Evolutionary conservation across 2,113 vertebrate genomes (phyloP).

Genomic region (Misgurnus mizolepis): DNA sequence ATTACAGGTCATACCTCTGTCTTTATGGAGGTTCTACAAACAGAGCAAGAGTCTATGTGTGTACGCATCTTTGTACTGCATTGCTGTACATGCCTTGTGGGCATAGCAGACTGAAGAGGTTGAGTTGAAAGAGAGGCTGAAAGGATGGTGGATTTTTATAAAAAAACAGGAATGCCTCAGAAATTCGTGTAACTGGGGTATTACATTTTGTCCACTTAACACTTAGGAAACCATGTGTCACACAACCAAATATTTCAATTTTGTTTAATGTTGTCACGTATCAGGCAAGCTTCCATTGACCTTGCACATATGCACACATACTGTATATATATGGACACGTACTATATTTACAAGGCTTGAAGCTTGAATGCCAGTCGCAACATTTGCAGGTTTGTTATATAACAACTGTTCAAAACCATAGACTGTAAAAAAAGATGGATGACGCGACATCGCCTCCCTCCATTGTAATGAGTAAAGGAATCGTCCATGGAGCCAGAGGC

Average conservation of each 20-base stretch:
- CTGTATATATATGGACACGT: not conserved
- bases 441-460: no score
- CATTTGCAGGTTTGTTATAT: no score
- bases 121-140: not conserved
- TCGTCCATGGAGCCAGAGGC: no score
- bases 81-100: constrained; percentile 7
- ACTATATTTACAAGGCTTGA: not conserved
- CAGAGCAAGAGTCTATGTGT: not conserved
- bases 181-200: not conserved
- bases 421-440: no score
- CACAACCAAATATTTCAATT: not conserved
- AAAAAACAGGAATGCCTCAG: not conserved
- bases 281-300: not conserved
- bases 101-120: constrained; percentile 10
- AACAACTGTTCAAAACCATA: no score
- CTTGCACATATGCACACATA: not conserved
- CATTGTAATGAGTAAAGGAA: no score
- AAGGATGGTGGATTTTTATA: not conserved
- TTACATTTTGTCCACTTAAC: no score
- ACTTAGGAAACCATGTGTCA: not conserved
- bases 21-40: not conserved
- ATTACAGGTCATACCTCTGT: not conserved
- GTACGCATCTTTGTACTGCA: not conserved
- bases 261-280: not conserved
- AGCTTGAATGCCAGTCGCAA: no score